Conservation (phyloP, 1,140 invertebrate genomes). For the Triops longicaudatus region DNA sequence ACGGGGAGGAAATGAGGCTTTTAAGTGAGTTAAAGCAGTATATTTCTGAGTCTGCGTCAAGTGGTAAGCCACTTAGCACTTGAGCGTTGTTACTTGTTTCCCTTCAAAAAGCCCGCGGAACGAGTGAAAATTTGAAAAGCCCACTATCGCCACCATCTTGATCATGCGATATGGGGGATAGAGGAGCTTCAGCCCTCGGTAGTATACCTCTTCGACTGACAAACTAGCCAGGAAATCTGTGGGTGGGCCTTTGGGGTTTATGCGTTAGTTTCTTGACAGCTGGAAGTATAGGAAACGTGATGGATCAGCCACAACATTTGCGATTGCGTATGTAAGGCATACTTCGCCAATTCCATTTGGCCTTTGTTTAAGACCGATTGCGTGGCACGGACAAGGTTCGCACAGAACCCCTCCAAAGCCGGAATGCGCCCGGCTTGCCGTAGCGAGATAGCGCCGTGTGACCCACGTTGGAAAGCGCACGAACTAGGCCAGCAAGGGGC, state of each 20-base stretch:
- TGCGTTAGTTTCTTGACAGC: not conserved
- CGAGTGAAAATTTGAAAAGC: not conserved
- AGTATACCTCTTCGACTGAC: not conserved
- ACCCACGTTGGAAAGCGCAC: not conserved
- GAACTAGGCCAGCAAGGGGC: not conserved
- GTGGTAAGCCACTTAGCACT: not conserved
- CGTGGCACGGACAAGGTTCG: not conserved
- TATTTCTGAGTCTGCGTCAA: not conserved
- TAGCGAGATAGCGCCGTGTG: not conserved
- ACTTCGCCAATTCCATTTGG: not conserved
- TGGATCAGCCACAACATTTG: conserved; percentile 9
- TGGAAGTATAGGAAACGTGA: not conserved
- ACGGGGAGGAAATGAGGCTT: not conserved
- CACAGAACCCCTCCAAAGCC: not conserved
- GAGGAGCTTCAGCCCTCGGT: not conserved
- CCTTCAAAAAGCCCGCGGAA: not conserved
- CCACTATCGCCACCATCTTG: not conserved
- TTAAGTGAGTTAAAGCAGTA: not conserved
- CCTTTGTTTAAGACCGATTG: not conserved
- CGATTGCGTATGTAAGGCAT: not conserved
- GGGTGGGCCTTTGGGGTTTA: not conserved
- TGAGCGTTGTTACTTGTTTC: not conserved
- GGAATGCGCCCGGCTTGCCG: not conserved
- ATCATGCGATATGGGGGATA: conserved; percentile 6
- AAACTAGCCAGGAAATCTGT: not conserved